Percentiles rank a stretch among this genome's conserved stretches.
Conservation (phyloP, 2,797 vertebrate genomes). For the Notamacropus eugenii region DNA sequence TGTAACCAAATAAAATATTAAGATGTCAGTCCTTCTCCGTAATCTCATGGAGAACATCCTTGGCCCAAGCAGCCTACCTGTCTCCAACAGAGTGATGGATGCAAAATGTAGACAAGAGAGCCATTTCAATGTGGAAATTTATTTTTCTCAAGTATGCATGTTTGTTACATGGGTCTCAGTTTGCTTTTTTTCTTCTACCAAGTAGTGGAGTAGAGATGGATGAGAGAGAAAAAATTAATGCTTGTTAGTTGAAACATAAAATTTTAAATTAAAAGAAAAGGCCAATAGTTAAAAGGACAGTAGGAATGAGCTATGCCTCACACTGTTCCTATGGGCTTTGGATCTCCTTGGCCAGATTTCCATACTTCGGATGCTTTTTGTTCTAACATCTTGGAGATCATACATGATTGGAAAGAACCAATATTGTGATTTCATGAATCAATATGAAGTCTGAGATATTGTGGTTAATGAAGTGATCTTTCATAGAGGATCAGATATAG, state of each 20-base stretch:
- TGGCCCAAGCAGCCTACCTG: no score
- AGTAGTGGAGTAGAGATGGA: not conserved
- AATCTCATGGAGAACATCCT: no score
- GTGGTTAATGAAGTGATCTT: not conserved
- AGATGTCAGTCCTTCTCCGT: no score
- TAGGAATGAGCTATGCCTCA: not conserved
- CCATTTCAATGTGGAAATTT: not conserved
- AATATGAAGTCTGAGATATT: not conserved
- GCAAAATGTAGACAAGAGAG: not conserved
- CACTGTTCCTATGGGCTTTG: not conserved
- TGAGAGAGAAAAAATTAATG: not conserved
- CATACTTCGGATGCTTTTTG: not conserved
- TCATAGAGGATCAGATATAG: not conserved
- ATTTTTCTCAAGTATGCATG: not conserved
- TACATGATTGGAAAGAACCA: not conserved
- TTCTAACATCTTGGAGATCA: not conserved
- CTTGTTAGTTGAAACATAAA: not conserved
- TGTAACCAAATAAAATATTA: no score
- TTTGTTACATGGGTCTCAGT: not conserved
- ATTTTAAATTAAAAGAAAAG: not conserved
- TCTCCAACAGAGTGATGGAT: no score
- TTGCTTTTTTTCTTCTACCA: not conserved
- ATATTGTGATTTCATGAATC: not conserved
- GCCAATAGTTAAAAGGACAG: not conserved
- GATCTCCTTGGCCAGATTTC: not conserved